Evolutionary conservation across 2,888 invertebrate genomes (phyloP), one percentile per base, ranked within the genome.

Genomic region (Lycaena phlaeas): DNA sequence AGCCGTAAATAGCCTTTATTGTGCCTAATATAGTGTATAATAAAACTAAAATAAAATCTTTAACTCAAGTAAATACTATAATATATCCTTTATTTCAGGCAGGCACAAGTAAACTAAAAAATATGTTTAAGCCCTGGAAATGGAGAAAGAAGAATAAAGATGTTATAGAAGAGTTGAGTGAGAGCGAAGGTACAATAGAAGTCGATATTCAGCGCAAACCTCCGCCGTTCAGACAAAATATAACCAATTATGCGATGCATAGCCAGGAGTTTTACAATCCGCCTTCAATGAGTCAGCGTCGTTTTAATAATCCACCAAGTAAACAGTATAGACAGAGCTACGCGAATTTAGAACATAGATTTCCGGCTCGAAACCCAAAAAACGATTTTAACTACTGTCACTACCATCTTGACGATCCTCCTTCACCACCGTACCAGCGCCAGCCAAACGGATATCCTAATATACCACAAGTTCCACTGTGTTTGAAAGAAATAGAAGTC

Each of bases 401-500:
- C n/a, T 43, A 44, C 11, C 49, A 44, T 50, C 54, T 27, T 38
- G 51, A 45, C 45, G 12, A 52, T 28, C 18, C 39, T 5, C 42
- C 41, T 15, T 6, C 30, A 3, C 37, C 42, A 4, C 38, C 41
- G 5, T 49, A 46, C 18, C 42, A 45, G 11, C 46, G 45, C 36
- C 50, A 45, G 36, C 48, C 53, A 5, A 43, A 38, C 3, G 41
- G 46, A 12, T 64, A 55, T 44, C 51, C 50, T 10, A 59, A 54
- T 25, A 64, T 45, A 9, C 52, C 54, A 4, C 74, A 70, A 52
- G 61, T 68, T 6, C 78, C 78, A 2, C 48, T 81, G 0, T 79
- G 79, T 44, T 51, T 82, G 1, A 78, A 74, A 49, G 79, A 82
- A 53, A 64, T 82, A 34, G 82, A 82, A 65, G 77, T 82, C 1